These are phyloP conservation scores for Euzophera pinguis DNA, from an alignment of 2,888 invertebrate genomes.

Conservation along the genomic window DNA sequence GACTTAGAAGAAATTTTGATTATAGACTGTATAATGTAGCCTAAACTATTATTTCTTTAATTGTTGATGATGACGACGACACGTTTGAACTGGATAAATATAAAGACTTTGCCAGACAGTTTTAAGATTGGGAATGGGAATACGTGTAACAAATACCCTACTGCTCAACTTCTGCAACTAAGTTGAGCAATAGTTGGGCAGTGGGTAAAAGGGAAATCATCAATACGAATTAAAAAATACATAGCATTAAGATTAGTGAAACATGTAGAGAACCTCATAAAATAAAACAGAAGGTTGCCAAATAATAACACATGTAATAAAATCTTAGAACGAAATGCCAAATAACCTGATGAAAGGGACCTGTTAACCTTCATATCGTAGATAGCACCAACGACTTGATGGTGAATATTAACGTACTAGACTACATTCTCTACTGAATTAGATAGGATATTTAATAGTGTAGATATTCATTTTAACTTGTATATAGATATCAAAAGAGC, in stretches of 20 bases:
- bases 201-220: no score
- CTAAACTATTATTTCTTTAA: background rate
- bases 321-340: conserved; percentile 43
- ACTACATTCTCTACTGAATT: background rate
- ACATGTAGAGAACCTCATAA: background rate
- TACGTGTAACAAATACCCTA: no score
- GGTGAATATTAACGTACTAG: conserved; percentile 28
- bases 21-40: conserved; percentile 1
- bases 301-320: conserved; percentile 44
- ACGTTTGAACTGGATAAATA: no score
- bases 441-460: conserved; percentile 15
- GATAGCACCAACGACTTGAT: conserved; percentile 25
- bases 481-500: conserved; percentile 32
- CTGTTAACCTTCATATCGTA: conserved; percentile 69
- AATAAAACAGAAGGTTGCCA: conserved; percentile 39
- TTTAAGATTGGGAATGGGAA: no score
- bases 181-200: no score
- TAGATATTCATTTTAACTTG: conserved; percentile 19
- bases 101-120: no score
- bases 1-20: background rate
- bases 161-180: no score
- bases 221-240: no score
- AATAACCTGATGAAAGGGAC: conserved; percentile 63
- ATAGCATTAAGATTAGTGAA: no score
- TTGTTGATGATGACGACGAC: no score